Percentiles rank a stretch among this genome's conserved stretches.
Evolutionary conservation across 1,140 invertebrate genomes (phyloP).

Genomic region (Zophobas morio): DNA sequence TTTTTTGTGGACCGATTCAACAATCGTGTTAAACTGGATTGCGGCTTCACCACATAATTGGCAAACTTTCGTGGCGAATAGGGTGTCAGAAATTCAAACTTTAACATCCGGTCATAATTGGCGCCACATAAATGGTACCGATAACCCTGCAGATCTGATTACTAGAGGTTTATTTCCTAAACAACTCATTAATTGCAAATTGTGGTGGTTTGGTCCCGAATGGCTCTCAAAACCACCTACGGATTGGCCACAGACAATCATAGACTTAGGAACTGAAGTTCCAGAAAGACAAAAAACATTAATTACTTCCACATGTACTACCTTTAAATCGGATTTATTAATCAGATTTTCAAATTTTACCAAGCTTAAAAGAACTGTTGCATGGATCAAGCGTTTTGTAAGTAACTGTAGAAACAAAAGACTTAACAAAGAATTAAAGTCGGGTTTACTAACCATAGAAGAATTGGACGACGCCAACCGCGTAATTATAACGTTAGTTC

Average conservation of each 20-base stretch:
- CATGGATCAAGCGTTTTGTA: neutral
- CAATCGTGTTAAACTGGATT: slow-evolving; percentile 64
- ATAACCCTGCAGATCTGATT: slow-evolving; percentile 66
- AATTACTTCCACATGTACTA: no score
- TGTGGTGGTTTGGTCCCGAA: slow-evolving; percentile 47
- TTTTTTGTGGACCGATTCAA: slow-evolving; percentile 63
- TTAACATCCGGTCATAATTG: slow-evolving; percentile 56
- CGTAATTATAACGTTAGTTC: neutral
- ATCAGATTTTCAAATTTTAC: neutral
- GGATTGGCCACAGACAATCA: slow-evolving; percentile 15
- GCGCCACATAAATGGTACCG: slow-evolving; percentile 58
- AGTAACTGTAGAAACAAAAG: neutral
- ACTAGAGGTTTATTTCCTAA: slow-evolving; percentile 62
- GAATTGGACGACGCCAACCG: neutral
- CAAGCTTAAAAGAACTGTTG: neutral
- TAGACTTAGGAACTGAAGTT: neutral
- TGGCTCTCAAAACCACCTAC: neutral
- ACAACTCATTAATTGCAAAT: slow-evolving; percentile 9
- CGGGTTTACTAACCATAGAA: neutral
- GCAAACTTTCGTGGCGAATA: slow-evolving; percentile 67
- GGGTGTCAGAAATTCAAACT: slow-evolving; percentile 65
- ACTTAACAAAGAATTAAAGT: neutral
- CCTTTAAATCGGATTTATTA: neutral
- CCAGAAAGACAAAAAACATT: neutral
- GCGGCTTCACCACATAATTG: slow-evolving; percentile 56